A percentile compares a stretch with the other conserved stretches of the same genome.
Conservation (phyloP, 1,140 invertebrate species). For the Dryas iulia region DNA sequence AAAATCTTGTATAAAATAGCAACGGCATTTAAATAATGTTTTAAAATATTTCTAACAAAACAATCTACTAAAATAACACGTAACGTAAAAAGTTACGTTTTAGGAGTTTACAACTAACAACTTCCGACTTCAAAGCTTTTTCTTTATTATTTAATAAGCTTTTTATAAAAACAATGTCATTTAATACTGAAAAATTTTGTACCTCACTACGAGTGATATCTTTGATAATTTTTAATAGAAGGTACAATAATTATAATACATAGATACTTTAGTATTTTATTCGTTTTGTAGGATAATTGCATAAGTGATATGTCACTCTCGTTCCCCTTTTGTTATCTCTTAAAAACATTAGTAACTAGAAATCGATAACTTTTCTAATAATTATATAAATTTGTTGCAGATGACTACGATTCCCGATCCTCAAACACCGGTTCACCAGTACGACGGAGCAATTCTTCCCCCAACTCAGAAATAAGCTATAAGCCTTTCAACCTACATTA, state of each 20-base stretch:
- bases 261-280: no score
- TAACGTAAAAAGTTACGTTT: background rate
- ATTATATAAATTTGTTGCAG: slow-evolving; percentile 66
- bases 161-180: no score
- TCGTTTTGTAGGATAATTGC: no score
- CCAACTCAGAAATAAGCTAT: slow-evolving; percentile 62
- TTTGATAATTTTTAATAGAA: no score
- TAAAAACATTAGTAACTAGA: no score
- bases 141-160: no score
- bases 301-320: no score
- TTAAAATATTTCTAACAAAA: background rate
- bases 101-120: background rate
- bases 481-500: slow-evolving; percentile 66
- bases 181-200: no score
- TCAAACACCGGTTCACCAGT: slow-evolving; percentile 70
- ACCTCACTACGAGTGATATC: no score
- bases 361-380: background rate
- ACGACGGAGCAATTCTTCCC: slow-evolving; percentile 54
- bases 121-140: background rate
- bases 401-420: slow-evolving; percentile 78
- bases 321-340: no score
- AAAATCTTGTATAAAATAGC: no score
- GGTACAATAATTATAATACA: no score
- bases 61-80: background rate
- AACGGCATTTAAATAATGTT: background rate